Conservation (phyloP, 2,888 invertebrate genomes). For the Eumacrocentrus americanus region DNA sequence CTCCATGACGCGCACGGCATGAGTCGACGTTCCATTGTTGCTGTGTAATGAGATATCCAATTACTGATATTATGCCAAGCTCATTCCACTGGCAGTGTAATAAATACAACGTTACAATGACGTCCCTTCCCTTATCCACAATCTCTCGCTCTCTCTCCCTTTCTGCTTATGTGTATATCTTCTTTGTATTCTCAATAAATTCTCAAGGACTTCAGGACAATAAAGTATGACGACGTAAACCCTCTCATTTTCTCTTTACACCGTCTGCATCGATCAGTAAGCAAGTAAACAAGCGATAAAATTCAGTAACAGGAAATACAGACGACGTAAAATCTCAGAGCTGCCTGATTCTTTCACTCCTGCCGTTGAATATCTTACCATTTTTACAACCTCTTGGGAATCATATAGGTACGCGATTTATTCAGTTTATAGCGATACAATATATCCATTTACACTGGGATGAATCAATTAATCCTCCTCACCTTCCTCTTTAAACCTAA, state of each 20-base stretch:
- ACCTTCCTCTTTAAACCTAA: no score
- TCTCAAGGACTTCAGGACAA: conserved; percentile 1
- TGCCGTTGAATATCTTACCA: neutral
- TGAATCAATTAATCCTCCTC: no score
- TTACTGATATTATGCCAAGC: conserved; percentile 29
- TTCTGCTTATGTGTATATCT: neutral
- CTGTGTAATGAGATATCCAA: conserved; percentile 31
- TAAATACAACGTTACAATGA: conserved; percentile 24
- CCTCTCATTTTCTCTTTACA: conserved; percentile 1
- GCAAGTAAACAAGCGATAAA: conserved; percentile 13
- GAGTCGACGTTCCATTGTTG: conserved; percentile 27
- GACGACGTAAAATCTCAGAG: neutral
- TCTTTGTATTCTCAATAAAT: conserved; percentile 1
- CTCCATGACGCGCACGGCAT: no score
- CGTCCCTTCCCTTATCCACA: conserved; percentile 3
- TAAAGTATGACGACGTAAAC: neutral
- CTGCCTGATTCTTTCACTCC: neutral
- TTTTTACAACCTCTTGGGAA: neutral
- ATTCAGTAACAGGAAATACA: neutral
- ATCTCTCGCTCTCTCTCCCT: neutral
- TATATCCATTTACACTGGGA: no score
- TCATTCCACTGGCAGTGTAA: conserved; percentile 18
- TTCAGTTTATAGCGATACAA: conserved; percentile 10
- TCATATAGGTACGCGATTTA: neutral
- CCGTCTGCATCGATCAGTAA: neutral